Base-by-base conservation (phyloP, 2,797 vertebrate species). In the Lindbergichthys nudifrons region DNA sequence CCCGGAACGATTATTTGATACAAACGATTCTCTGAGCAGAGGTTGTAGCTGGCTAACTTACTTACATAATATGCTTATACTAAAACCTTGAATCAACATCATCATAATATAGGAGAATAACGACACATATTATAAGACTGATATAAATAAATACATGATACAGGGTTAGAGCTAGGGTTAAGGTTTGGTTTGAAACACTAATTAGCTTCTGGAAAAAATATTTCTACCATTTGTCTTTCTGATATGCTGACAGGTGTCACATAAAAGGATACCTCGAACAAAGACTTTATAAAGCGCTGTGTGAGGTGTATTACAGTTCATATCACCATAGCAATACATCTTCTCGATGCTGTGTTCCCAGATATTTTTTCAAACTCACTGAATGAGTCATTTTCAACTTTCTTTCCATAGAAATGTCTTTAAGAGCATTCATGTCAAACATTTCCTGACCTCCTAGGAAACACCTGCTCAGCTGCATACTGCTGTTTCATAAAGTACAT, bases 241-340 rank as follows among this genome's bases (percentile, higher is more conserved):
- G 39, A 60, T 50, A 43, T 39, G 10, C 51, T 30, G 1, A 10
- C 26, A 47, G 18, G 10, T 47, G n/a, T 18, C 3, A 0, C n/a
- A 65, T 57, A 8, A 62, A 48, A 62, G 5, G 3, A 30, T 7
- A 30, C 32, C 48, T 60, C 1, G 30, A 57, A 56, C 18, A 39
- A 39, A 32, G 5, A 19, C 3, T 10, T 10, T 71, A 1, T 51
- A 10, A 53, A 64, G 67, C 57, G 51, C 8, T 56, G 19, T 9
- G 4, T 11, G 13, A 52, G 14, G 12, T 51, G 19, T 52, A 52
- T 63, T 57, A 18, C 26, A 21, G 54, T 43, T 23, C 21, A 47
- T 42, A 21, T 73, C 59, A 62, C 70, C 42, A 70, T 67, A 59
- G 52, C 59, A 65, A 13, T 12, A 9, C 32, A 23, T 50, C 21